These are phyloP conservation scores for Vanessa cardui DNA, from an alignment of 2,888 invertebrate genomes.

Conservation along the genomic window DNA sequence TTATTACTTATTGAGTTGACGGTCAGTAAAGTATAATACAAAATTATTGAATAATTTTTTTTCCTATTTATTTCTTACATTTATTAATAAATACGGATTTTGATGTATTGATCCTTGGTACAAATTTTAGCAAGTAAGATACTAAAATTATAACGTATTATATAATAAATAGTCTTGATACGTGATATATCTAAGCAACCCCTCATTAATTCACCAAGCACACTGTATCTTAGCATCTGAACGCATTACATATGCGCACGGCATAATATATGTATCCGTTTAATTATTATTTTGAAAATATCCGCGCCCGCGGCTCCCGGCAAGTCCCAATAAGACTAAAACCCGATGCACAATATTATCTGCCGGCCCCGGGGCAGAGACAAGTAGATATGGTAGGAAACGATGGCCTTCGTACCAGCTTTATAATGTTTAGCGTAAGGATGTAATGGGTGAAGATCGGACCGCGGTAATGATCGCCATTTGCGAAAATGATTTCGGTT, in stretches of 20 bases:
- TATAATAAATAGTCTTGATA: too few species aligned
- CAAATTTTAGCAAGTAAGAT: too few species aligned
- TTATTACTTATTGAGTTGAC: too few species aligned
- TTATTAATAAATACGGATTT: too few species aligned
- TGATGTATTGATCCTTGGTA: too few species aligned
- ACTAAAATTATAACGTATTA: too few species aligned
- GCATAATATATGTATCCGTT: slow-evolving; percentile 81
- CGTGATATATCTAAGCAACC: slow-evolving; percentile 2
- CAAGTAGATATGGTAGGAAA: slow-evolving; percentile 38
- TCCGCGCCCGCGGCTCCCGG: slow-evolving; percentile 71
- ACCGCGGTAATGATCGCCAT: background rate
- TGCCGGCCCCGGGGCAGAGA: slow-evolving; percentile 26
- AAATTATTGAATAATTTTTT: too few species aligned
- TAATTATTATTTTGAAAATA: slow-evolving; percentile 82
- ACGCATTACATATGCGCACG: slow-evolving; percentile 71
- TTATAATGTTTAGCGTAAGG: slow-evolving; percentile 24
- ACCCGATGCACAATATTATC: slow-evolving; percentile 37
- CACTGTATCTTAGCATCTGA: slow-evolving; percentile 52
- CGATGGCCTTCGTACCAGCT: slow-evolving; percentile 21
- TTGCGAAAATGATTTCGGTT: slow-evolving; percentile 1
- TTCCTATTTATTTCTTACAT: too few species aligned
- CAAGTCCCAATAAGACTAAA: slow-evolving; percentile 39
- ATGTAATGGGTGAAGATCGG: background rate
- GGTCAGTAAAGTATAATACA: too few species aligned
- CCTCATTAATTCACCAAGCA: slow-evolving; percentile 26